A percentile compares a stretch with the other conserved stretches of the same genome.
These are phyloP conservation scores for Zosterops hypoxanthus DNA, from an alignment of 2,113 vertebrate species.

Conservation along the genomic window DNA sequence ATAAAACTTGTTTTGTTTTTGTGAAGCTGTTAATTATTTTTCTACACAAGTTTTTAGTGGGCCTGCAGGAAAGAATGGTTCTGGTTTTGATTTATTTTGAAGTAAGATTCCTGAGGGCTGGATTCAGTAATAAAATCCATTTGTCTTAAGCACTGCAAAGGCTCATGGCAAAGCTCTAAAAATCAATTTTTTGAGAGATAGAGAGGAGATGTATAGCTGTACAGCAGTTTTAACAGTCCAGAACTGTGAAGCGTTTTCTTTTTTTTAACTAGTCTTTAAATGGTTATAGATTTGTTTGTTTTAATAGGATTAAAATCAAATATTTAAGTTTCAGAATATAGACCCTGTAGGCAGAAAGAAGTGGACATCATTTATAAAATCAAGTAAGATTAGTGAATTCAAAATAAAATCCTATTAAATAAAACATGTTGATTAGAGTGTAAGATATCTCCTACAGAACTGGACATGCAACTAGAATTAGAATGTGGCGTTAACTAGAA, in stretches of 20 bases:
- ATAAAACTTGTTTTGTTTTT: background rate
- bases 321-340: background rate
- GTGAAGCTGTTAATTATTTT: constrained; percentile 29
- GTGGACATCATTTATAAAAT: background rate
- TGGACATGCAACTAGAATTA: background rate
- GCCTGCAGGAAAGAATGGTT: background rate
- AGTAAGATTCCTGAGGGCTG: constrained; percentile 14
- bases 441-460: background rate
- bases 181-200: constrained; percentile 32
- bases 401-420: background rate
- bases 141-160: constrained; percentile 46
- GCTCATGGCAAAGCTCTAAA: constrained; percentile 5
- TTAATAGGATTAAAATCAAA: background rate
- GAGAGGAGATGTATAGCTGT: background rate
- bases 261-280: background rate
- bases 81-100: constrained; percentile 44
- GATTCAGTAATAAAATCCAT: constrained; percentile 27
- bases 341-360: background rate
- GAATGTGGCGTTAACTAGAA: background rate
- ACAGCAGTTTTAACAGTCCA: background rate
- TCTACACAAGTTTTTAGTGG: background rate
- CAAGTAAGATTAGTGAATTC: background rate
- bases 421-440: background rate
- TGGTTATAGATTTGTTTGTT: background rate
- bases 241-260: background rate